Conservation (phyloP, 1,140 invertebrate genomes). For the Meloidogyne floridensis region DNA sequence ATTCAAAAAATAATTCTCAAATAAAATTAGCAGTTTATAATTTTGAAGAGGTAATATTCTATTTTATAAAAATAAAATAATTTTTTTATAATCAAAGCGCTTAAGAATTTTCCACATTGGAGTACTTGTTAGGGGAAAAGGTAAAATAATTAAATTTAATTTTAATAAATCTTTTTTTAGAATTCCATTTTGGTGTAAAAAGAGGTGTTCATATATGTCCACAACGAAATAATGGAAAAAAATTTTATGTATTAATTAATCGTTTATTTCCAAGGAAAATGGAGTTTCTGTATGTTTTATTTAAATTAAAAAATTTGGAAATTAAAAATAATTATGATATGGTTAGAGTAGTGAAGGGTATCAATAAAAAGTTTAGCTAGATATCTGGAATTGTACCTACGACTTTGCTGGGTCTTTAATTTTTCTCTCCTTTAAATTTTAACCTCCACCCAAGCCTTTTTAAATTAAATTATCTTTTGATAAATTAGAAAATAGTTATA, state of each 20-base stretch:
- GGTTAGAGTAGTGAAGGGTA: no score
- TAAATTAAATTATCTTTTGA: no score
- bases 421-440: no score
- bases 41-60: not conserved
- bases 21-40: constrained; percentile 9
- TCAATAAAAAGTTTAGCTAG: no score
- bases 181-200: constrained; percentile 19
- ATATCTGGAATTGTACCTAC: no score
- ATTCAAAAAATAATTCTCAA: not conserved
- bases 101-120: not conserved
- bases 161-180: not conserved
- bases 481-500: no score
- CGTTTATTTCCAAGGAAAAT: constrained; percentile 7
- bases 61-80: not conserved
- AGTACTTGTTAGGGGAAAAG: not conserved
- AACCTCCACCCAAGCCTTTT: no score
- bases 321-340: no score
- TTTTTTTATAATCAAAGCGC: not conserved
- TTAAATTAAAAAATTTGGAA: no score
- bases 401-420: no score
- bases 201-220: not conserved
- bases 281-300: constrained; percentile 13
- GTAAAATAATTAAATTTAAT: not conserved
- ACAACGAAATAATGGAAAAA: constrained; percentile 10
- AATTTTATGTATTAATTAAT: not conserved